Percentiles rank a stretch among this genome's conserved stretches.
phyloP scores from a whole-genome alignment of 2,888 invertebrate species.

The Xylota sylvarum region DNA sequence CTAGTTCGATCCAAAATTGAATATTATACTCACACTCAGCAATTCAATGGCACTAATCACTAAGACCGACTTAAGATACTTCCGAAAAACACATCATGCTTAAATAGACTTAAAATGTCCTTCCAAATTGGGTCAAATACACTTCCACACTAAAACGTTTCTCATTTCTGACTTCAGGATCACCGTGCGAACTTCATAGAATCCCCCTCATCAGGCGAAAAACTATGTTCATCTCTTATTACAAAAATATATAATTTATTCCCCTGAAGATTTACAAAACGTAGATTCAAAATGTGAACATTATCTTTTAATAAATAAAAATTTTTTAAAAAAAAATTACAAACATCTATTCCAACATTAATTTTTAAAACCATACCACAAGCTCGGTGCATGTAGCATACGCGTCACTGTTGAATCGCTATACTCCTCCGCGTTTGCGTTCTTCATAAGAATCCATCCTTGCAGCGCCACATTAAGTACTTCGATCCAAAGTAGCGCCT shows the following conservation, averaged over 20 bases:
- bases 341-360: background rate
- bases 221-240: background rate
- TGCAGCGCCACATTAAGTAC: slow-evolving; percentile 78
- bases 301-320: slow-evolving; percentile 16
- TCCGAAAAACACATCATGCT: too few relatives aligned
- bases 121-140: too few relatives aligned
- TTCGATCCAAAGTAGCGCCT: slow-evolving; percentile 78
- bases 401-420: slow-evolving; percentile 6
- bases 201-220: too few relatives aligned
- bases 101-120: too few relatives aligned
- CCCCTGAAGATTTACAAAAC: background rate
- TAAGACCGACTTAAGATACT: too few relatives aligned
- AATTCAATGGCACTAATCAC: too few relatives aligned
- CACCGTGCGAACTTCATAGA: too few relatives aligned
- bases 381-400: slow-evolving; percentile 1
- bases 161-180: too few relatives aligned
- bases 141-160: too few relatives aligned
- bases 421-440: slow-evolving; percentile 78
- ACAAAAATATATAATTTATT: background rate
- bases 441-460: slow-evolving; percentile 79
- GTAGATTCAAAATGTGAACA: background rate
- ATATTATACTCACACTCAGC: too few relatives aligned
- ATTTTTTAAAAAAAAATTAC: slow-evolving; percentile 1
- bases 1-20: too few relatives aligned
- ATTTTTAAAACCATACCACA: background rate